Base-by-base conservation (phyloP, 2,113 vertebrate genomes). In the Aphelocoma coerulescens region DNA sequence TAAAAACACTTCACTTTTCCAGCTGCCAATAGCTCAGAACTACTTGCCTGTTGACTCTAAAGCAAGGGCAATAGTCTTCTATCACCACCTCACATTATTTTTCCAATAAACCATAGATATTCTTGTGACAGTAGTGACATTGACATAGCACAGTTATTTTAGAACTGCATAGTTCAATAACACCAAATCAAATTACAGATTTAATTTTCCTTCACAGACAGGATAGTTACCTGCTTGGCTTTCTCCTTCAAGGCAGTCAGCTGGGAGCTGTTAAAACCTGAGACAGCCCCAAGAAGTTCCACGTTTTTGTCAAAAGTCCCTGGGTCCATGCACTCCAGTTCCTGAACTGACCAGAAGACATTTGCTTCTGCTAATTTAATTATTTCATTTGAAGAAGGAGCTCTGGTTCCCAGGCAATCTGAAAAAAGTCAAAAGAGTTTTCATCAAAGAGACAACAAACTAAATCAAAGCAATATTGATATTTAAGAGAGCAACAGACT, bases 311-410 rank as follows among this genome's bases (percentile, higher is more conserved):
- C 46, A 63, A 98, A 98, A 22, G 96, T 97, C 37, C 76, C 96
- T 10, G 71, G 24, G 3, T 94, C 96, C 95, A 98, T 97, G 95
- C 98, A 98, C 46, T 95, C 85, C 80, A 98, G 90, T 46, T 97
- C 97, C 62, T 90, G 85, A 3, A 93, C 94, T 14, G 97, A 96
- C 98, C 98, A 98, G 72, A 98, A 98, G 72, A 90, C 86, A 68
- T 98, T 98, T 94, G 98, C 98, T 92, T 98, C 98, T 0, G 83
- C 96, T 95, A 98, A 74, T 85, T 94, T 97, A 57, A 98, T 84
- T 88, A 98, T 97, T 68, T 98, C 97, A 11, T 97, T 91, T 4
- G 94, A 97, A 89, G 98, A 97, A 55, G 98, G 98, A 32, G 85
- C 79, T 49, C n/a, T 71, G 24, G 93, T 79, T 49, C 96, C 95